These are phyloP conservation scores for Thaumetopoea pityocampa DNA, from an alignment of 1,140 invertebrate genomes.

Conservation along the genomic window DNA sequence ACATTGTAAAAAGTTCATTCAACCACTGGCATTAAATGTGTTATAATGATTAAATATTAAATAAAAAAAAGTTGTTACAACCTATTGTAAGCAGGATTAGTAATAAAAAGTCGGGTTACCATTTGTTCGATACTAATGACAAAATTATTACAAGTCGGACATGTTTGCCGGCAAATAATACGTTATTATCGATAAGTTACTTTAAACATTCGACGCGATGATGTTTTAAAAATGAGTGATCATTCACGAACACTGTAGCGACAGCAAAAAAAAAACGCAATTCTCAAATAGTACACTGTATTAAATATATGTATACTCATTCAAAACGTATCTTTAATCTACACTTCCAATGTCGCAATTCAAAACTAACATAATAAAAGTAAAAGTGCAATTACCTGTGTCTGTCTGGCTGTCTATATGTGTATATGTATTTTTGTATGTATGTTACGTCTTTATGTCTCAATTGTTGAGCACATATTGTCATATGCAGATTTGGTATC, in stretches of 20 bases:
- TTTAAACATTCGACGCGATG: constrained; percentile 18
- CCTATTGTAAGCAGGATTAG: constrained; percentile 19
- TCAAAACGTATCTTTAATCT: too few relatives aligned
- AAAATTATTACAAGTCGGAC: constrained; percentile 54
- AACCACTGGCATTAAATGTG: constrained; percentile 19
- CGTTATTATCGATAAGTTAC: constrained; percentile 34
- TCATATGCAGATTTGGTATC: too few relatives aligned
- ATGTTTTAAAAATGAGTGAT: constrained; percentile 35
- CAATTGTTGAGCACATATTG: too few relatives aligned
- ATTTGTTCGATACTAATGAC: constrained; percentile 41
- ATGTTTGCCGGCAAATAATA: constrained; percentile 44
- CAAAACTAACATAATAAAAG: too few relatives aligned
- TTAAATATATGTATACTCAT: too few relatives aligned
- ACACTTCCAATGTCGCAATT: too few relatives aligned
- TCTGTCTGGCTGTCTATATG: too few relatives aligned
- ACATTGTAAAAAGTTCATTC: constrained; percentile 22
- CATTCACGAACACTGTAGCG: constrained; percentile 11
- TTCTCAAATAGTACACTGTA: too few relatives aligned
- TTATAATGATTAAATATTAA: constrained; percentile 23
- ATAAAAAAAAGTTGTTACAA: constrained; percentile 15
- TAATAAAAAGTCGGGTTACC: constrained; percentile 21
- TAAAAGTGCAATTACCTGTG: too few relatives aligned
- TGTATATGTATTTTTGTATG: too few relatives aligned
- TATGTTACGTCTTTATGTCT: too few relatives aligned
- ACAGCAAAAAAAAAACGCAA: neutral